Evolutionary conservation across 2,797 vertebrate genomes (phyloP), one percentile per base, ranked within the genome.

Genomic region (Melanotaenia boesemani): DNA sequence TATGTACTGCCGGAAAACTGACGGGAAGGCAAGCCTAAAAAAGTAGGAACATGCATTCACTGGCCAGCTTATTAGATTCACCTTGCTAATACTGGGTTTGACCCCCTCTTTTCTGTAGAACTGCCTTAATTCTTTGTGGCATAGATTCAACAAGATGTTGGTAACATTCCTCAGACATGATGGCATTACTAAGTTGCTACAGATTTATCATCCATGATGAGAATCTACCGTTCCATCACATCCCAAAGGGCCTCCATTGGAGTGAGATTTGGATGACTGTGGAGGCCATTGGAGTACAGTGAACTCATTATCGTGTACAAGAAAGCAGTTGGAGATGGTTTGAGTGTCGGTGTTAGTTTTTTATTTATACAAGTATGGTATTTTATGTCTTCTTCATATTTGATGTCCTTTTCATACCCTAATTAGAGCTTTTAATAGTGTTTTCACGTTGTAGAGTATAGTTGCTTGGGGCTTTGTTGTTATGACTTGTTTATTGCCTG

Each of bases 1-100:
- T 93, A 81, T 88, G 74, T 58, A 70, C 80, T 77, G 76, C 81
- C 52, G 26, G 68, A 84, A 91, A 85, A 64, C 67, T 60, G 67
- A 82, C 82, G 86, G 84, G 82, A 73, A 86, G 65, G 41, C 77
- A 18, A 39, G 84, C 59, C 62, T 30, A 50, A 24, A 76, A 77
- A 85, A 82, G 74, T 71, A 46, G 69, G 63, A 30, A 56, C 6
- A 7, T 56, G 26, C 46, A 18, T 50, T n/a, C 2, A 2, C 20
- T 3, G 5, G 15, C 44, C 7, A 20, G 44, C 6, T 50, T 50
- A 7, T 8, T 48, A 48, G 7, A 6, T 48, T 48, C 44, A 20
- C 44, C 18, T 48, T n/a, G 6, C 44, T 20, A 48, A 20, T 50
- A 18, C 6, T 46, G 16, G 44, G 18, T 22, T 50, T 20, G 7